Evolutionary conservation across 92 coral and sea anemone genomes (phyloP).

Genomic region (Siderastrea siderea): DNA sequence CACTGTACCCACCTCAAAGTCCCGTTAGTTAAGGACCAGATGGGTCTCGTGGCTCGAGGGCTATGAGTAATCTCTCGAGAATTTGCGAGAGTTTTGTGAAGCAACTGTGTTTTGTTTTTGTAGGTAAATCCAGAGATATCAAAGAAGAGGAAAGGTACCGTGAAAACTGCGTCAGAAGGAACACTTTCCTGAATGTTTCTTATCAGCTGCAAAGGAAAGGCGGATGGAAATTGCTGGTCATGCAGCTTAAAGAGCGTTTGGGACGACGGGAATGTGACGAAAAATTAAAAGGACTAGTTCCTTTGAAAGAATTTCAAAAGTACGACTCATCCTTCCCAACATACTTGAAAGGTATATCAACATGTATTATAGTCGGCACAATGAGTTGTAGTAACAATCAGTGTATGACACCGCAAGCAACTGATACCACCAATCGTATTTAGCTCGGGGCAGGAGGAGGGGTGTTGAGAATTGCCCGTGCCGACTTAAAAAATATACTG

Average conservation of each 20-base stretch:
- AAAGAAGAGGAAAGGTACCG: constrained; percentile 33
- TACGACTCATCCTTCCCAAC: constrained; percentile 66
- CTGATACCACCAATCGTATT: no score
- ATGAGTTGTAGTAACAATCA: no score
- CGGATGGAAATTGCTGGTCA: constrained; percentile 66
- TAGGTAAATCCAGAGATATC: constrained; percentile 61
- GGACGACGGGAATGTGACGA: constrained; percentile 43
- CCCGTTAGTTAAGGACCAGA: no score
- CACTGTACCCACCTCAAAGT: no score
- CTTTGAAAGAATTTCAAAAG: constrained; percentile 71
- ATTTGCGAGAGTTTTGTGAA: no score
- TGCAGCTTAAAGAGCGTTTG: constrained; percentile 60
- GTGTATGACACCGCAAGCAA: no score
- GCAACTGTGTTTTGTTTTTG: neutral
- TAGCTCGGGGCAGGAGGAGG: no score
- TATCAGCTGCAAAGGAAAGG: constrained; percentile 47
- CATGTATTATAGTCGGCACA: no score
- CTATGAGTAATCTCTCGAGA: no score
- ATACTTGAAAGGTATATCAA: constrained; percentile 47
- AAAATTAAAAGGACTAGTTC: constrained; percentile 16
- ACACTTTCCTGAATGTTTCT: constrained; percentile 63
- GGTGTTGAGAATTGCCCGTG: no score
- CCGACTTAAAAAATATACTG: no score
- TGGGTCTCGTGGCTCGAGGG: no score
- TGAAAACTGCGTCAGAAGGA: constrained; percentile 61